These are phyloP conservation scores for Astatotilapia flaviijosephi DNA, from an alignment of 2,113 vertebrate species.

Conservation along the genomic window DNA sequence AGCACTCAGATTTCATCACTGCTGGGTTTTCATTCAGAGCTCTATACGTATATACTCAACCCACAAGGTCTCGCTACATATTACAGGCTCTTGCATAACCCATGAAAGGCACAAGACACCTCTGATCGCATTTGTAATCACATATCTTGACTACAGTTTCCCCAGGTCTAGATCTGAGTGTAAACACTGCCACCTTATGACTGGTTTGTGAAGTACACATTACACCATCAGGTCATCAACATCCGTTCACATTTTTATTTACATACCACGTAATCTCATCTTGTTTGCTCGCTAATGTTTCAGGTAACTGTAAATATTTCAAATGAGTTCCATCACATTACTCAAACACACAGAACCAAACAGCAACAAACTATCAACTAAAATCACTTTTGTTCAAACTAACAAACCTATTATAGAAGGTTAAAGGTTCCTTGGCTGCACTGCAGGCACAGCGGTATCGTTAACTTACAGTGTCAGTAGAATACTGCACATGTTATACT, in stretches of 20 bases:
- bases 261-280: neutral
- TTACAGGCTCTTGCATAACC: constrained; percentile 66
- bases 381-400: neutral
- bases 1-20: neutral
- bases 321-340: neutral
- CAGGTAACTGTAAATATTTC: neutral
- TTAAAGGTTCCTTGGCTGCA: neutral
- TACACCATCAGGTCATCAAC: neutral
- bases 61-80: neutral
- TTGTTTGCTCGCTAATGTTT: neutral
- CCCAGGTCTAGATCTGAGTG: neutral
- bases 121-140: neutral
- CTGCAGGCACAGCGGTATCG: neutral
- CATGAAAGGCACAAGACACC: neutral
- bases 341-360: neutral
- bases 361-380: neutral
- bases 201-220: neutral
- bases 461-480: neutral
- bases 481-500: neutral
- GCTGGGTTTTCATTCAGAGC: neutral
- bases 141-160: neutral
- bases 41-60: neutral
- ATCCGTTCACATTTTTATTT: neutral
- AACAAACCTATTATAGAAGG: neutral
- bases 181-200: constrained; percentile 57